Percentiles rank a stretch among this genome's conserved stretches.
Evolutionary conservation across 2,888 invertebrate species (phyloP).

Genomic region (Pseudoips prasinana): DNA sequence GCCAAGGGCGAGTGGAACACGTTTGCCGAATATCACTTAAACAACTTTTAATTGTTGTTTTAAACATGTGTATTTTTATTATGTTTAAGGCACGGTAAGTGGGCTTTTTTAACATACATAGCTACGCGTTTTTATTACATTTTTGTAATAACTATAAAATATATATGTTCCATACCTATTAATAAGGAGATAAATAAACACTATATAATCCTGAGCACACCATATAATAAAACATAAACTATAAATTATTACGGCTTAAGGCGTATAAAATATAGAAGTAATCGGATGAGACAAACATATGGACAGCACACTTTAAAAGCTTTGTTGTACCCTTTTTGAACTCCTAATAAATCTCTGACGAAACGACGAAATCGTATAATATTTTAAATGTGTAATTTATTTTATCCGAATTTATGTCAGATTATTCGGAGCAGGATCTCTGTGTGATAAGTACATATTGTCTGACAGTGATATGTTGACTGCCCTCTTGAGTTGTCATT

Average conservation of each 20-base stretch:
- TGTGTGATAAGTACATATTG: neutral
- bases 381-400: neutral
- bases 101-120: no score
- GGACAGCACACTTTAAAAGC: slow-evolving; percentile 26
- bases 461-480: slow-evolving; percentile 42
- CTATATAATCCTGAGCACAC: slow-evolving; percentile 7
- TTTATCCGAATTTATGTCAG: neutral
- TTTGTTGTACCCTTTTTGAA: slow-evolving; percentile 28
- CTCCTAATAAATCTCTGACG: slow-evolving; percentile 27
- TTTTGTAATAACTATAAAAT: no score
- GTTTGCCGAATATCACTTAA: slow-evolving; percentile 13
- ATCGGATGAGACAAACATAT: slow-evolving; percentile 35
- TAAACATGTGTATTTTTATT: no score
- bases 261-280: slow-evolving; percentile 16
- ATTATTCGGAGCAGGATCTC: neutral
- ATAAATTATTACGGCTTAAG: slow-evolving; percentile 29
- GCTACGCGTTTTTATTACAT: no score
- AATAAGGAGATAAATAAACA: slow-evolving; percentile 1
- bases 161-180: no score
- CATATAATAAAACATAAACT: slow-evolving; percentile 22
- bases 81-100: no score
- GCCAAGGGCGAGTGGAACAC: slow-evolving; percentile 24
- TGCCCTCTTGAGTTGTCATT: slow-evolving; percentile 40
- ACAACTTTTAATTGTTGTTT: no score
- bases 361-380: slow-evolving; percentile 24